These are phyloP conservation scores for Noctua janthina DNA, from an alignment of 2,888 invertebrate genomes.

Conservation along the genomic window DNA sequence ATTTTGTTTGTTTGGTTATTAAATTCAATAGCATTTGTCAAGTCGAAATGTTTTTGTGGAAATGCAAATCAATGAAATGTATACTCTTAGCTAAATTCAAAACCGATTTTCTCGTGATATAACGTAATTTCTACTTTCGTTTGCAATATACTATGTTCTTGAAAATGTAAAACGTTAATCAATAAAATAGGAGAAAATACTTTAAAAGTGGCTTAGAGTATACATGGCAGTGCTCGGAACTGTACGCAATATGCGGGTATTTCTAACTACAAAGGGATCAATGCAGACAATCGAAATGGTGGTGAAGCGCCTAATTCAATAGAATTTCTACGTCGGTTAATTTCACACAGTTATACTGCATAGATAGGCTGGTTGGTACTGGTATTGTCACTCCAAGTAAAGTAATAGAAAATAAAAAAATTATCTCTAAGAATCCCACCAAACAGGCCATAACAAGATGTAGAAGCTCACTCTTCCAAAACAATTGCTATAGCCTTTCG, in stretches of 20 bases:
- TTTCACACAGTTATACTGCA: constrained; percentile 1
- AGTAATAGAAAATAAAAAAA: no score
- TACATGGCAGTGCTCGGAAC: neutral
- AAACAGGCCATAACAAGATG: no score
- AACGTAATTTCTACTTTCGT: neutral
- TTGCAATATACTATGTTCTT: neutral
- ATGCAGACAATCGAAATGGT: neutral
- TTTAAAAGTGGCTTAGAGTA: neutral
- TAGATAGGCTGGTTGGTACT: neutral
- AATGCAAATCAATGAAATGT: no score
- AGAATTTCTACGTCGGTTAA: neutral
- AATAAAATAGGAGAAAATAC: neutral
- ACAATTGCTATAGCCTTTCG: no score
- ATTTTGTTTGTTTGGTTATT: no score
- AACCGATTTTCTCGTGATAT: neutral
- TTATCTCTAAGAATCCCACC: no score
- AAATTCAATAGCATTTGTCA: neutral
- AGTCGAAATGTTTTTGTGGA: no score
- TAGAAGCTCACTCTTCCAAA: no score
- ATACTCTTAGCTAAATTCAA: no score
- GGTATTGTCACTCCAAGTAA: neutral
- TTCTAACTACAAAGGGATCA: neutral
- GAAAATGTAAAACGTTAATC: no score
- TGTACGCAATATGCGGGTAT: neutral
- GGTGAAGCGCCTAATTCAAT: neutral